phyloP scores from a whole-genome alignment of 2,888 invertebrate species.

The Diadegma fenestrale region DNA sequence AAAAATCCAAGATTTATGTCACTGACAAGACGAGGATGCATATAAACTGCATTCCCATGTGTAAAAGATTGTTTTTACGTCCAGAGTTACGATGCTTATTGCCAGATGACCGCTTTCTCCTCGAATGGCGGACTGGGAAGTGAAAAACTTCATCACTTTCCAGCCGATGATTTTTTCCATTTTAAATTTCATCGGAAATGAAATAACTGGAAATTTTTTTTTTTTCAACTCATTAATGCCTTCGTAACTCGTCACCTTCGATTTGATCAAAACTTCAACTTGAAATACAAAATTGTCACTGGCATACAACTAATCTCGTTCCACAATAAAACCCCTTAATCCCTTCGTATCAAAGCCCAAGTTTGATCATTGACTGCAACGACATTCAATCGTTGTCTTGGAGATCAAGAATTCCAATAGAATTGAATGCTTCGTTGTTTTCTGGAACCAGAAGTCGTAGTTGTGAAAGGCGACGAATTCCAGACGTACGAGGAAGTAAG shows the following conservation, averaged over 20 bases:
- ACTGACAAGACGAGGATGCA: slow-evolving; percentile 23
- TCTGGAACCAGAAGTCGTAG: slow-evolving; percentile 10
- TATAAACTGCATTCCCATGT: slow-evolving; percentile 8
- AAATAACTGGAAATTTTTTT: too few species aligned
- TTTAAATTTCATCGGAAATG: too few species aligned
- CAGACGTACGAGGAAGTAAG: slow-evolving; percentile 12
- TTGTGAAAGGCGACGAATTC: slow-evolving; percentile 29
- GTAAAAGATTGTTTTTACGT: neutral
- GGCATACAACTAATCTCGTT: neutral
- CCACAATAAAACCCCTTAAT: neutral
- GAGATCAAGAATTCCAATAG: neutral
- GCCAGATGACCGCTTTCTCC: slow-evolving; percentile 27
- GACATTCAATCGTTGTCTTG: neutral
- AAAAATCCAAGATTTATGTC: slow-evolving; percentile 34
- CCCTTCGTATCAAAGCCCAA: neutral
- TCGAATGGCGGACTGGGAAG: neutral
- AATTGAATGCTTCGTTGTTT: neutral
- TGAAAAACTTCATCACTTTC: neutral
- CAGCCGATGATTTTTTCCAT: neutral
- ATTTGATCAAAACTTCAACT: neutral
- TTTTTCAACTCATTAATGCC: too few species aligned
- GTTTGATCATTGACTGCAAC: neutral
- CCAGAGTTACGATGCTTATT: slow-evolving; percentile 53
- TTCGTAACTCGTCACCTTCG: too few species aligned
- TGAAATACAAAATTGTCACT: neutral